Conservation (phyloP, 2,888 invertebrate genomes). For the Rotaria magnacalcarata region DNA sequence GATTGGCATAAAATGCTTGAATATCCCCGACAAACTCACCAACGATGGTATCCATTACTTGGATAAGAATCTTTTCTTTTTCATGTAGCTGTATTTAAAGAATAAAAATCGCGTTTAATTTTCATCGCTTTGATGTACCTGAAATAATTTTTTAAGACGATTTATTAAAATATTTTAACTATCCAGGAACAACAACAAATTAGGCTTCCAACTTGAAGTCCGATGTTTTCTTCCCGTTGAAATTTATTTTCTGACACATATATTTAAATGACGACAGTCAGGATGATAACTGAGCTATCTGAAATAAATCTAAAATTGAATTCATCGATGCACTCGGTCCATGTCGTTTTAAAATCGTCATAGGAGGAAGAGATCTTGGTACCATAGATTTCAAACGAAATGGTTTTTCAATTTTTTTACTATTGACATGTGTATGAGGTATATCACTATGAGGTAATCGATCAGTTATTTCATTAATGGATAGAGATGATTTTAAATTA, state of each 20-base stretch:
- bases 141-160: neutral
- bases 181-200: too few relatives aligned
- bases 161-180: too few relatives aligned
- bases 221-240: too few relatives aligned
- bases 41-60: neutral
- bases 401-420: neutral
- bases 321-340: neutral
- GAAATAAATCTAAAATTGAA: neutral
- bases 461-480: neutral
- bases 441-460: neutral
- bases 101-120: neutral
- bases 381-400: neutral
- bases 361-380: neutral
- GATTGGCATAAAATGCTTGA: slow-evolving; percentile 9
- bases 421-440: neutral
- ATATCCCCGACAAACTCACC: neutral
- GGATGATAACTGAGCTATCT: neutral
- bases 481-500: neutral
- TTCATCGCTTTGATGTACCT: neutral
- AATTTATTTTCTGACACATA: too few relatives aligned
- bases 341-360: neutral
- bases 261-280: neutral
- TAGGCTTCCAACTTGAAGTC: too few relatives aligned
- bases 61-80: neutral
- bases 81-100: neutral